These are phyloP conservation scores for Platycheirus rosarum DNA, from an alignment of 2,888 invertebrate species.

Conservation along the genomic window DNA sequence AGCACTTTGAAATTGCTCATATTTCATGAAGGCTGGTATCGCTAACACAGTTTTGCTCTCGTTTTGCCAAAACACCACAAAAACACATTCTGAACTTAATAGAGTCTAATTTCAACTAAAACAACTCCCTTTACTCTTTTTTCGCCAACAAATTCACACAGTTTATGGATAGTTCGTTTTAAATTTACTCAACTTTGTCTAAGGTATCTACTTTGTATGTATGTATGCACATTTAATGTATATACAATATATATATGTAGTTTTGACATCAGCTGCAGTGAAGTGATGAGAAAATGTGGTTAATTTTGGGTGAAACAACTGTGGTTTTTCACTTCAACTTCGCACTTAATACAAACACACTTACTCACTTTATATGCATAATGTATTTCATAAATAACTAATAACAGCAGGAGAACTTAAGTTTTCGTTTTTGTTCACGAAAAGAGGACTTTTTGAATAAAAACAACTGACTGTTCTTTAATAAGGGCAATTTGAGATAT, in stretches of 20 bases:
- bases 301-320: slow-evolving; percentile 41
- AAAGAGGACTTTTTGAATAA: neutral
- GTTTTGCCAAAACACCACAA: too few species aligned
- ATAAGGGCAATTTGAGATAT: neutral
- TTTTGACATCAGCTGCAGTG: slow-evolving; percentile 20
- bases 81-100: neutral
- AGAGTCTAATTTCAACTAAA: neutral
- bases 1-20: too few species aligned
- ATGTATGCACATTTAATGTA: too few species aligned
- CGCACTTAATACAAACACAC: too few species aligned
- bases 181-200: neutral
- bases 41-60: too few species aligned
- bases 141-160: slow-evolving; percentile 8
- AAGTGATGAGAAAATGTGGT: slow-evolving; percentile 45
- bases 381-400: neutral
- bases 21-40: too few species aligned
- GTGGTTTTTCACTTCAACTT: slow-evolving; percentile 32
- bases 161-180: neutral
- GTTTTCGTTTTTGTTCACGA: slow-evolving; percentile 45
- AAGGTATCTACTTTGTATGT: too few species aligned
- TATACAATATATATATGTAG: neutral
- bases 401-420: slow-evolving; percentile 17
- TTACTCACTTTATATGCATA: too few species aligned
- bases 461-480: neutral
- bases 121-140: neutral